phyloP scores from a whole-genome alignment of 2,888 invertebrate genomes.

The Ptychoptera contaminata region DNA sequence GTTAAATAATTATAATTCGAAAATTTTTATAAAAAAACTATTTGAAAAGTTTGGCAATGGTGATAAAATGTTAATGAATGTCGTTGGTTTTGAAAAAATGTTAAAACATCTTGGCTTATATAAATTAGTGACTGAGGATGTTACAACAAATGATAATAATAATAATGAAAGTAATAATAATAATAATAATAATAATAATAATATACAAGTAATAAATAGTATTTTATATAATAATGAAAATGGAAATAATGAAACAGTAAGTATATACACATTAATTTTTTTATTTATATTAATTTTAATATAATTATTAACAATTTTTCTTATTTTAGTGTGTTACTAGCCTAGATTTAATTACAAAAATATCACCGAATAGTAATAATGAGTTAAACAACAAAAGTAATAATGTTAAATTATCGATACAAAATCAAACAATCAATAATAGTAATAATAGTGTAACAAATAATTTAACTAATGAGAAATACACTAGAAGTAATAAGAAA shows the following conservation, averaged over 20 bases:
- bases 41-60: conserved; percentile 51
- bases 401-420: background rate
- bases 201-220: background rate
- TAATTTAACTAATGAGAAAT: background rate
- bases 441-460: conserved; percentile 9
- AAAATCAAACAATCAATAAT: background rate
- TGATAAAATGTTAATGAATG: conserved; percentile 37
- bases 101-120: conserved; percentile 41
- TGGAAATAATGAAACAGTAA: too few species aligned
- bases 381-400: background rate
- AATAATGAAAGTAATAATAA: too few species aligned
- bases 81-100: conserved; percentile 52
- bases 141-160: too few species aligned
- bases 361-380: conserved; percentile 3
- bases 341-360: conserved; percentile 25
- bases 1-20: conserved; percentile 31
- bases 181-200: too few species aligned
- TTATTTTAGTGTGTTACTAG: conserved; percentile 35
- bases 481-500: background rate
- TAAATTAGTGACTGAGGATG: conserved; percentile 27
- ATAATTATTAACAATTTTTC: conserved; percentile 5
- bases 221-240: conserved; percentile 1
- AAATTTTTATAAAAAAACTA: conserved; percentile 47
- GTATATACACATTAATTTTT: conserved; percentile 1
- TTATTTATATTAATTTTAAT: background rate